Evolutionary conservation across 2,113 vertebrate genomes (phyloP).

Genomic region (Rallus limicola): DNA sequence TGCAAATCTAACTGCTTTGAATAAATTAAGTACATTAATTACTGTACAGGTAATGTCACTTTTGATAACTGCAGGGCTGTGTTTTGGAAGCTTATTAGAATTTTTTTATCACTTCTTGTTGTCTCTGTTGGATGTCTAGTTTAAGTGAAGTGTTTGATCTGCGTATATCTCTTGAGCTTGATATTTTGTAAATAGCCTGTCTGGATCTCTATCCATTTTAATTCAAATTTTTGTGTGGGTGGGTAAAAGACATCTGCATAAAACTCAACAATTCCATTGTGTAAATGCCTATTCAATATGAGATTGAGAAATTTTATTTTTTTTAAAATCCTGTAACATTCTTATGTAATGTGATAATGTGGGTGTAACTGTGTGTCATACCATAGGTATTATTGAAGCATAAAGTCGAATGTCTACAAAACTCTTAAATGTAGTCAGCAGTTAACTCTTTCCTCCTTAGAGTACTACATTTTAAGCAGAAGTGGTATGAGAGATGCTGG

Average conservation of each 20-base stretch:
- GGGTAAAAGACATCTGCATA: background rate
- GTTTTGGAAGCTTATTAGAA: slow-evolving; percentile 46
- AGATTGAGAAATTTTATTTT: background rate
- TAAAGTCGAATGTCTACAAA: slow-evolving; percentile 24
- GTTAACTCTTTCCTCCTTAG: background rate
- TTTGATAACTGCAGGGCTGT: slow-evolving; percentile 2
- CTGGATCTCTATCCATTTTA: slow-evolving; percentile 42
- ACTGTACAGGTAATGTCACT: slow-evolving; percentile 56
- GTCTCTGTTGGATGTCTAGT: slow-evolving; percentile 49
- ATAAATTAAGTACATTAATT: slow-evolving; percentile 71
- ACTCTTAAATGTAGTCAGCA: background rate
- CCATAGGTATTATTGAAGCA: slow-evolving; percentile 1
- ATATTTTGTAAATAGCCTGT: slow-evolving; percentile 67
- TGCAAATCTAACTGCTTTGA: slow-evolving; percentile 68
- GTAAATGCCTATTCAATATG: background rate
- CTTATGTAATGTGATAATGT: background rate
- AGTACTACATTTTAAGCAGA: slow-evolving; percentile 18
- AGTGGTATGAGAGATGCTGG: background rate
- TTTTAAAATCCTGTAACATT: background rate
- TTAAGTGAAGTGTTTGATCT: slow-evolving; percentile 47
- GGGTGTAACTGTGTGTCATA: background rate
- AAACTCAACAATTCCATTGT: background rate
- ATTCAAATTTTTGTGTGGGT: background rate
- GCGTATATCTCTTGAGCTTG: slow-evolving; percentile 9
- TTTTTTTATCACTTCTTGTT: slow-evolving; percentile 27